These are phyloP conservation scores for Scalopus aquaticus DNA, from an alignment of 2,113 vertebrate genomes.

Conservation along the genomic window DNA sequence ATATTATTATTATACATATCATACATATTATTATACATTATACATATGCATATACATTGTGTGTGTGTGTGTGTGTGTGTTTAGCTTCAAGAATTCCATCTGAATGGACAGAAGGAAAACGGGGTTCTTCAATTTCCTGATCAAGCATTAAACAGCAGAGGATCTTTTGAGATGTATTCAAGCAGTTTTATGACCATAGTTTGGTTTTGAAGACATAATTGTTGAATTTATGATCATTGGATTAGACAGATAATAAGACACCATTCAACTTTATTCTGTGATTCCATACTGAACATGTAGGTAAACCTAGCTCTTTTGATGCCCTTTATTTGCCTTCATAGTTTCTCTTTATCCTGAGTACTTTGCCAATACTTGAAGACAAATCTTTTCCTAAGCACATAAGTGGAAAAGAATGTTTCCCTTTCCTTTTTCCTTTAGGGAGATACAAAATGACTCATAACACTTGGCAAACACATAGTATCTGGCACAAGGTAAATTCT, in stretches of 20 bases:
- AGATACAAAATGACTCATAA: slow-evolving; percentile 40
- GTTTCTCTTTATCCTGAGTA: neutral
- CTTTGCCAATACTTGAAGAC: neutral
- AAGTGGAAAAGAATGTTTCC: neutral
- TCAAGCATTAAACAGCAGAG: neutral
- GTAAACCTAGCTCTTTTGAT: neutral
- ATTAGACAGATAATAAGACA: neutral
- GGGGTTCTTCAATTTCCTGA: neutral
- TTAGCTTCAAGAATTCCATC: neutral
- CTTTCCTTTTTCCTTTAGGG: neutral
- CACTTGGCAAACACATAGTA: slow-evolving; percentile 42
- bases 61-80: neutral
- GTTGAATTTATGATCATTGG: neutral
- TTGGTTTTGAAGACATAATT: neutral
- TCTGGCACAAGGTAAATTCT: slow-evolving; percentile 50
- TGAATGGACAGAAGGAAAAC: neutral
- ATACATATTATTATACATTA: too few relatives aligned
- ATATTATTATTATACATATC: too few relatives aligned
- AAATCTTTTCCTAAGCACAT: slow-evolving; percentile 12
- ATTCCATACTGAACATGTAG: neutral
- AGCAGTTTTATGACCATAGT: neutral
- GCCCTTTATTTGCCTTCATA: neutral
- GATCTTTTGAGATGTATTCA: neutral
- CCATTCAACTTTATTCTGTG: neutral
- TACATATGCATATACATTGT: too few relatives aligned